These are phyloP conservation scores for Epinotia nisella DNA, from an alignment of 2,888 invertebrate genomes.

Conservation along the genomic window DNA sequence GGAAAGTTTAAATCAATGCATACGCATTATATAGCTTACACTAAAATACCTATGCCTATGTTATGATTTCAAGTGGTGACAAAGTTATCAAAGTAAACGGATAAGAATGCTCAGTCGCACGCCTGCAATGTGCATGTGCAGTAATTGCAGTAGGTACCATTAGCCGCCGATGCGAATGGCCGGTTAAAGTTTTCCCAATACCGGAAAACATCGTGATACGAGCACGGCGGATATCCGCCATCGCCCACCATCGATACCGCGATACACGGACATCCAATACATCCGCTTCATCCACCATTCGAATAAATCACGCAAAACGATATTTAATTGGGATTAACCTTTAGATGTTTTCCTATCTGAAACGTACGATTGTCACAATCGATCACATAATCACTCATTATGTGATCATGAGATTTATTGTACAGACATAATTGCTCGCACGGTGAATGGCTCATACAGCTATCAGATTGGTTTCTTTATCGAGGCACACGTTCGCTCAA, in stretches of 20 bases:
- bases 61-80: background rate
- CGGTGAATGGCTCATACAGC: slow-evolving; percentile 11
- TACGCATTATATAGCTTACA: too few species aligned
- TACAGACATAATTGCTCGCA: background rate
- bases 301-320: slow-evolving; percentile 28
- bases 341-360: slow-evolving; percentile 1
- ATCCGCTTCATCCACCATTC: slow-evolving; percentile 11
- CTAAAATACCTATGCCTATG: too few species aligned
- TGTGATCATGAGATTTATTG: slow-evolving; percentile 12
- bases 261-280: slow-evolving; percentile 22
- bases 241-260: slow-evolving; percentile 25
- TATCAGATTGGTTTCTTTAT: slow-evolving; percentile 36
- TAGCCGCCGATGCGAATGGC: slow-evolving; percentile 20
- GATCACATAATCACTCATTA: background rate
- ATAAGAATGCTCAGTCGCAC: background rate
- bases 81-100: background rate
- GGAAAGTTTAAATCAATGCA: too few species aligned
- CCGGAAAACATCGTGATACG: slow-evolving; percentile 33
- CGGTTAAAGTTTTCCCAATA: slow-evolving; percentile 33
- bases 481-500: slow-evolving; percentile 28
- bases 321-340: slow-evolving; percentile 15
- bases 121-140: background rate
- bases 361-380: background rate
- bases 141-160: slow-evolving; percentile 15
- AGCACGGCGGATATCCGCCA: slow-evolving; percentile 26